A percentile compares a stretch with the other conserved stretches of the same genome.
phyloP scores from a whole-genome alignment of 2,113 vertebrate species.

The Coptodon rendalli region DNA sequence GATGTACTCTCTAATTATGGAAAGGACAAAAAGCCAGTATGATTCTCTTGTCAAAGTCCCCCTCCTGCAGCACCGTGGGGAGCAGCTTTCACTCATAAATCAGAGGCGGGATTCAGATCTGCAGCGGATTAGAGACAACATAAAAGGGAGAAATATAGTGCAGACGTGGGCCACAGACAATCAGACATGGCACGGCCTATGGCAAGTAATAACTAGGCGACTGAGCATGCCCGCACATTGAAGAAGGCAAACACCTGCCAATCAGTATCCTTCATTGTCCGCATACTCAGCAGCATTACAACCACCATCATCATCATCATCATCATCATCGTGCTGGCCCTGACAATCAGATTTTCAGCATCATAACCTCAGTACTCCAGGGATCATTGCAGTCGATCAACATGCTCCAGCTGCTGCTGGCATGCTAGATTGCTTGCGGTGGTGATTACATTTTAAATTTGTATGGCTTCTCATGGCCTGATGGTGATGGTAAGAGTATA shows the following conservation, averaged over 20 bases:
- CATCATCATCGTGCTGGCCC: background rate
- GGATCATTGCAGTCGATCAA: constrained; percentile 31
- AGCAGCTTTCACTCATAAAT: constrained; percentile 53
- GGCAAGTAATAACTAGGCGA: background rate
- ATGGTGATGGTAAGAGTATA: background rate
- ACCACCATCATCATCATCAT: background rate
- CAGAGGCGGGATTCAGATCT: constrained; percentile 12
- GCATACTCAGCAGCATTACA: background rate
- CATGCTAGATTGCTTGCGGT: background rate
- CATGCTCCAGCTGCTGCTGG: background rate
- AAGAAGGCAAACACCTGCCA: constrained; percentile 30
- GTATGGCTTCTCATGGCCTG: background rate
- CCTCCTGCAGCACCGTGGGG: constrained; percentile 1
- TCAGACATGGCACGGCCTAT: constrained; percentile 13
- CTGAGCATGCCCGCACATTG: background rate
- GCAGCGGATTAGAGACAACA: constrained; percentile 28
- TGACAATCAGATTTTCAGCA: background rate
- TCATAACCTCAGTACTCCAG: constrained; percentile 1
- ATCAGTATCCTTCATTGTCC: constrained; percentile 5
- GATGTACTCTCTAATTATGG: constrained; percentile 63
- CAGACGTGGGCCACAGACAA: background rate
- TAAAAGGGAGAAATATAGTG: constrained; percentile 40
- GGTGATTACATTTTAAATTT: constrained; percentile 25
- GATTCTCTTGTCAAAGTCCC: constrained; percentile 48
- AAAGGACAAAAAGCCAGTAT: constrained; percentile 56